Evolutionary conservation across 2,888 invertebrate genomes (phyloP).

Genomic region (Piscicola geometra): DNA sequence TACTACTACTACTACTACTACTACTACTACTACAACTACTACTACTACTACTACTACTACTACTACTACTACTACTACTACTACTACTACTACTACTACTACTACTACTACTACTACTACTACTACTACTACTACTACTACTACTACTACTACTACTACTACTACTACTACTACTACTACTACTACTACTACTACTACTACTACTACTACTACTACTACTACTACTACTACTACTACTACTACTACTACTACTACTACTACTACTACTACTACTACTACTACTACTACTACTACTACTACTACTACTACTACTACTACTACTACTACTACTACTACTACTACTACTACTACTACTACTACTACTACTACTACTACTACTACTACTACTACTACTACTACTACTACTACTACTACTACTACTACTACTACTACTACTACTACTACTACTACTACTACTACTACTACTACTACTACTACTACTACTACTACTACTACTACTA

Average conservation of each 20-base stretch:
- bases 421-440: no score
- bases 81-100: constrained; percentile 18
- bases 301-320: no score
- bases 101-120: constrained; percentile 18
- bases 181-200: constrained; percentile 18
- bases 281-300: no score
- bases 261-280: no score
- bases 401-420: no score
- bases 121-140: constrained; percentile 18
- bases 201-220: constrained; percentile 18
- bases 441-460: no score
- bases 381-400: no score
- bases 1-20: constrained; percentile 18
- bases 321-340: no score
- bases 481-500: no score
- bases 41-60: constrained; percentile 18
- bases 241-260: constrained; percentile 14
- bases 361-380: no score
- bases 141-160: constrained; percentile 18
- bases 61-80: constrained; percentile 15
- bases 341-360: no score
- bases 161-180: constrained; percentile 15
- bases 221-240: constrained; percentile 18
- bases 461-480: no score
- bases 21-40: constrained; percentile 16